These are phyloP conservation scores for Lomographa bimaculata DNA, from an alignment of 2,888 invertebrate genomes.

Conservation along the genomic window DNA sequence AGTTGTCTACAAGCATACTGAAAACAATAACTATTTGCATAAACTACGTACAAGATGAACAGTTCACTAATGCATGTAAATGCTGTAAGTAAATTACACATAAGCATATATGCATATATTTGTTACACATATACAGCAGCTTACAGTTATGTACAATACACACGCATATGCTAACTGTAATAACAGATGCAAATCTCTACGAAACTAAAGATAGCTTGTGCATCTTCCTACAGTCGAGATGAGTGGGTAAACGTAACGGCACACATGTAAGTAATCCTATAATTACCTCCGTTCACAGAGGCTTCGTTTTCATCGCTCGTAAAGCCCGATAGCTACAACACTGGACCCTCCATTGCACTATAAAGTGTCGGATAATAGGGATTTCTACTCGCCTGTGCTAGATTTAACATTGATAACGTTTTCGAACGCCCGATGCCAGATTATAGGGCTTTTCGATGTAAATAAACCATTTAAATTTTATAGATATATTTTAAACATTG, in stretches of 20 bases:
- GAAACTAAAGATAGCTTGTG: no score
- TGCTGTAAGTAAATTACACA: no score
- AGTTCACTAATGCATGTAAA: no score
- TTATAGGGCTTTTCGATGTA: conserved; percentile 10
- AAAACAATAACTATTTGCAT: no score
- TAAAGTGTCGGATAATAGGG: conserved; percentile 76
- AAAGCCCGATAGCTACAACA: conserved; percentile 70
- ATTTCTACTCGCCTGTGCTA: conserved; percentile 65
- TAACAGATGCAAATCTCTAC: no score
- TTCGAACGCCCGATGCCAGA: conserved; percentile 39
- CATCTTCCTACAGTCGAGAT: conserved; percentile 2
- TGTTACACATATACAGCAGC: no score
- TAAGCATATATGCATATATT: no score
- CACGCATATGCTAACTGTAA: no score
- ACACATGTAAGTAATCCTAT: conserved; percentile 70
- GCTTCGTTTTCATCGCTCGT: conserved; percentile 75
- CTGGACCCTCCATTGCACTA: conserved; percentile 67
- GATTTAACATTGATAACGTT: conserved; percentile 59
- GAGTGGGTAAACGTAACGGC: conserved; percentile 35
- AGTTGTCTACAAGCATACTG: conserved; percentile 4
- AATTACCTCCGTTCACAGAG: conserved; percentile 67
- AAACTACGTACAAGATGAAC: no score
- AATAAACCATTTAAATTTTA: no score
- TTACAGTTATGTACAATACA: no score
- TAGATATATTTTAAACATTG: no score